phyloP scores from a whole-genome alignment of 2,888 invertebrate genomes.

The Cerastis rubricosa region DNA sequence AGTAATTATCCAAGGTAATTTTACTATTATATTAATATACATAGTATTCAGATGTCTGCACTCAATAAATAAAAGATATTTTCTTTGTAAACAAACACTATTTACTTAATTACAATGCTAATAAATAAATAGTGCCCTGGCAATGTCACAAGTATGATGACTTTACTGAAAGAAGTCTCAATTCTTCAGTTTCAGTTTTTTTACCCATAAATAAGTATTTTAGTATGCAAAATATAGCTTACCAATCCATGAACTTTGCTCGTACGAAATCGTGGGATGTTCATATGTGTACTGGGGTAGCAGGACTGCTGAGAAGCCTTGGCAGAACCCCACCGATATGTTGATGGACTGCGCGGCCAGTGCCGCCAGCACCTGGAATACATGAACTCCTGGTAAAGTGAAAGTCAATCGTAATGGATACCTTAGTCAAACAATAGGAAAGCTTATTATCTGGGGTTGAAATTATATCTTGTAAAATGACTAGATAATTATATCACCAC shows the following conservation, averaged over 20 bases:
- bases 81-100: slow-evolving; percentile 25
- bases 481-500: not conserved
- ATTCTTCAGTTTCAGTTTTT: not conserved
- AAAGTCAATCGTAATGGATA: not conserved
- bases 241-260: slow-evolving; percentile 94
- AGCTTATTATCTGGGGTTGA: not conserved
- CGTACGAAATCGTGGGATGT: slow-evolving; percentile 90
- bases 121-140: slow-evolving; percentile 20
- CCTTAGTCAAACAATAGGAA: not conserved
- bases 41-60: slow-evolving; percentile 1
- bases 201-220: not conserved
- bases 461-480: not conserved
- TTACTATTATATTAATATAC: not conserved
- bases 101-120: slow-evolving; percentile 27
- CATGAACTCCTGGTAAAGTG: slow-evolving; percentile 68
- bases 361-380: slow-evolving; percentile 92
- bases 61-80: slow-evolving; percentile 22
- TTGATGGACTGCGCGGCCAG: slow-evolving; percentile 94
- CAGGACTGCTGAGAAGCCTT: slow-evolving; percentile 94
- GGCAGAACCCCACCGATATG: slow-evolving; percentile 94
- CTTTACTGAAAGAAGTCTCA: not conserved
- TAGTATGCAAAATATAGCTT: slow-evolving; percentile 67
- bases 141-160: slow-evolving; percentile 1
- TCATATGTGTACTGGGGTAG: slow-evolving; percentile 92
- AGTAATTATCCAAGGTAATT: slow-evolving; percentile 24